Conservation (phyloP, 2,113 vertebrate species). For the Dolichotis patagonum region DNA sequence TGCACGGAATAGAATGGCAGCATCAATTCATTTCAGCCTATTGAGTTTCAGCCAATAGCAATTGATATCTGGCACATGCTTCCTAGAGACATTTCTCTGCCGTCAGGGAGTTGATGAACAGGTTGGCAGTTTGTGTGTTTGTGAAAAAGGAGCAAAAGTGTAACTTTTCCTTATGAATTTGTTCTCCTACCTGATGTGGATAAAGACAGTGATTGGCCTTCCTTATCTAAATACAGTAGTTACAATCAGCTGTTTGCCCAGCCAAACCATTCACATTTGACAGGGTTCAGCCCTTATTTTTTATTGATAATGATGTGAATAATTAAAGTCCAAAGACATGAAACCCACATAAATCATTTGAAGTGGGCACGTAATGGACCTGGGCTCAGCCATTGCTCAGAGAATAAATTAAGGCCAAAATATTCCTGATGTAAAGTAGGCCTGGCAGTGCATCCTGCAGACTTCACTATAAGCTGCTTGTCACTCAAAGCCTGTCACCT, state of each 20-base stretch:
- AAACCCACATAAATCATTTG: conserved; percentile 86
- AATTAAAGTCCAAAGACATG: conserved; percentile 86
- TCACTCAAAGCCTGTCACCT: conserved; percentile 56
- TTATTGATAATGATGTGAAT: conserved; percentile 89
- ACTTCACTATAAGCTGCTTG: conserved; percentile 55
- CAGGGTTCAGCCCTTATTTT: conserved; percentile 84
- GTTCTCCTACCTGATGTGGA: conserved; percentile 67
- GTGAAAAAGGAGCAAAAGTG: conserved; percentile 72
- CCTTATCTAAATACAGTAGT: conserved; percentile 59
- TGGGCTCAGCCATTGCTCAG: conserved; percentile 76
- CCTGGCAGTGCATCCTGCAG: conserved; percentile 55
- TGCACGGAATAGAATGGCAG: conserved; percentile 80
- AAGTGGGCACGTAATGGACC: conserved; percentile 74
- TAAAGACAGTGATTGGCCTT: background rate
- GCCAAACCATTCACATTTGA: conserved; percentile 79
- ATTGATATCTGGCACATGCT: conserved; percentile 86
- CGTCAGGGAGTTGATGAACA: conserved; percentile 86
- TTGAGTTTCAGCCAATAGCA: conserved; percentile 87
- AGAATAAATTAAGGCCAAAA: conserved; percentile 80
- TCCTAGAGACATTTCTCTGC: conserved; percentile 87
- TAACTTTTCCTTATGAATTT: conserved; percentile 79
- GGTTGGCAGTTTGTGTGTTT: conserved; percentile 85
- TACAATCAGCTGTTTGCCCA: conserved; percentile 49
- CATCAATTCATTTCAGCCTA: conserved; percentile 85
- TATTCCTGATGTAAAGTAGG: conserved; percentile 76